Evolutionary conservation across 2,888 invertebrate species (phyloP), one percentile per base, ranked within the genome.

Genomic region (Eulithis testata): DNA sequence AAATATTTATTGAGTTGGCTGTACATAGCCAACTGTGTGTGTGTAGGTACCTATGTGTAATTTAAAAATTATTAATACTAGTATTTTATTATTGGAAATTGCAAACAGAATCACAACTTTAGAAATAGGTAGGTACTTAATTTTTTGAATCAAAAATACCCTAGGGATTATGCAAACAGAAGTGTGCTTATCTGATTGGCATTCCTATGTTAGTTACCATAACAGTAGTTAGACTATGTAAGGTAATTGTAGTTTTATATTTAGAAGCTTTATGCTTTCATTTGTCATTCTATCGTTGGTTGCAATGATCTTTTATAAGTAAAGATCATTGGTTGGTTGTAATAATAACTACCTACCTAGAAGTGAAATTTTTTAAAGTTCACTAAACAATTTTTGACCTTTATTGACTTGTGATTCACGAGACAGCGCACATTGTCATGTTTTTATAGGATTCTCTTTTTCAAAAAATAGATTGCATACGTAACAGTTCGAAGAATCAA

Each of bases 201-300:
- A 51, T 56, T 60, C 59, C 60, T 60, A 65, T 12, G 57, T 60
- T 43, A 65, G 60, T 61, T 65, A 63, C 63, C 63, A 59, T 63
- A 50, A 61, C 55, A 27, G 12, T 52, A 63, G 45, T n/a, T n/a
- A n/a, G n/a, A n/a, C n/a, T n/a, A n/a, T n/a, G 9, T 14, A 47
- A 12, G n/a, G n/a, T 14, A 47, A 11, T 44, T 40, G 36, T 50
- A 50, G 21, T 40, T 58, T 31, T 31, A 27, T 40, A 53, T 43
- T 37, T 9, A 27, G 44, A 55, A 27, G 44, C 27, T 55, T 55
- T 11, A 55, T 27, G 44, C 27, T 55, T 55, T 11, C 40, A 2
- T 54, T 4, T 44, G 44, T 44, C 11, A 44, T 55, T 55, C 27
- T 27, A 44, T 54, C 51, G 40, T 40, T 40, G 9, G 9, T 40